Evolutionary conservation across 35 echinoderm and acorn worm genomes (phyloP).

Genomic region (Diadema setosum): DNA sequence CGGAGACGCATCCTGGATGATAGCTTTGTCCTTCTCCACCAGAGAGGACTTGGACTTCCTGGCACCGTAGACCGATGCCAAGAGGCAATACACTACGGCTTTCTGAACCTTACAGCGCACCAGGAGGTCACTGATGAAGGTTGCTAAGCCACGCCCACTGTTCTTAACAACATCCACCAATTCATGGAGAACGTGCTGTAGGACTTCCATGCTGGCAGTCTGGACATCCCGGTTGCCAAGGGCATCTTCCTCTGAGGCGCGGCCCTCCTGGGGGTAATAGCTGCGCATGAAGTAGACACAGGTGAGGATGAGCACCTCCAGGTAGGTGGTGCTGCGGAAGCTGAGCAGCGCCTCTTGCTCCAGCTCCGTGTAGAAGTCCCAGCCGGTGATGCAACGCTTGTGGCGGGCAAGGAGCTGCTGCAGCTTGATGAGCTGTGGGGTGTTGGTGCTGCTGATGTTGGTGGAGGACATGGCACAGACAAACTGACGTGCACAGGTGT

Average conservation of each 20-base stretch:
- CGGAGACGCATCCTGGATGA: slow-evolving; percentile 63
- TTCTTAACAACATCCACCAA: slow-evolving; percentile 83
- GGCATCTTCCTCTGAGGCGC: slow-evolving; percentile 59
- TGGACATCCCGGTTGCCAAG: slow-evolving; percentile 92
- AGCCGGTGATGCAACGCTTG: slow-evolving; percentile 81
- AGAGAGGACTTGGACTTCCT: background rate
- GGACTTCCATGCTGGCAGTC: slow-evolving; percentile 93
- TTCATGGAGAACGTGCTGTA: slow-evolving; percentile 70
- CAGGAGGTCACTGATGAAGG: slow-evolving; percentile 91
- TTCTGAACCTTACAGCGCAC: slow-evolving; percentile 94
- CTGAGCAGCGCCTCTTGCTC: slow-evolving; percentile 68
- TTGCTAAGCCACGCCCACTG: slow-evolving; percentile 79
- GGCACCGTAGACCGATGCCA: slow-evolving; percentile 79
- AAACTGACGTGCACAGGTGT: slow-evolving; percentile 77
- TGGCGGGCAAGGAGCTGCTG: slow-evolving; percentile 94
- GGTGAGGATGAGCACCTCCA: slow-evolving; percentile 81
- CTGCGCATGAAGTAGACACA: slow-evolving; percentile 93
- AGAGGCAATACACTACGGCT: slow-evolving; percentile 79
- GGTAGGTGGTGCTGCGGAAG: slow-evolving; percentile 92
- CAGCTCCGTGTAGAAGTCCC: slow-evolving; percentile 83
- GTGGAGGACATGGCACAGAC: slow-evolving; percentile 97
- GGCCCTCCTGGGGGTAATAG: slow-evolving; percentile 79
- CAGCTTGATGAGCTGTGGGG: slow-evolving; percentile 88
- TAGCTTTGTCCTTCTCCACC: slow-evolving; percentile 20
- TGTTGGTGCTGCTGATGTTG: slow-evolving; percentile 97